Evolutionary conservation across 2,113 vertebrate species (phyloP), one percentile per base, ranked within the genome.

Genomic region (Coreoperca whiteheadi): DNA sequence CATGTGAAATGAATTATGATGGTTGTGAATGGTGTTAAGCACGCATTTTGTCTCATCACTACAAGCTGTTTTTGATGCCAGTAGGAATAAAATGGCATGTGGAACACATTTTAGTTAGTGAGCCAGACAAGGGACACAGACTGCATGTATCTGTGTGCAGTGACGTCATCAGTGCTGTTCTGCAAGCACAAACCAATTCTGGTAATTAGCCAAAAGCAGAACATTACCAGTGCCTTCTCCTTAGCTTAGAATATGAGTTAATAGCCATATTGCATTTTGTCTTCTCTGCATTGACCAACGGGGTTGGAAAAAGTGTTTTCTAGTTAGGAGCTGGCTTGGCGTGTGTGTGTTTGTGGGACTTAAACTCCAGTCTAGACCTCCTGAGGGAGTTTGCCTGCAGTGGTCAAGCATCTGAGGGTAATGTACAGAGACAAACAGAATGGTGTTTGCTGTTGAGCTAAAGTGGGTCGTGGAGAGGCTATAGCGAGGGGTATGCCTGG

Each of bases 381-480:
- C 87, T 74, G 34, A 54, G 75, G 87, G 77, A 77, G 48, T 88
- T 79, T 28, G 77, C 86, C 82, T 80, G 79, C 39, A 87, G 82
- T 83, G 72, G 87, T 88, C 82, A 88, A 83, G 84, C 68, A 37
- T 88, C 60, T 87, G 91, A 92, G 80, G 54, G 56, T 94, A 93
- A 94, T 94, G 78, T 61, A 87, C 71, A 82, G 74, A 79, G 93
- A 93, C 93, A 92, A 93, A 93, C 82, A 86, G 87, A 89, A 88
- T 88, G 50, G 79, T 86, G 88, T 85, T 90, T 91, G 82, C 81
- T 82, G 79, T 82, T 90, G 80, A 87, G 72, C 77, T 83, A 86
- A 94, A 93, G 91, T 94, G 88, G 91, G 85, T 91, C 85, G 43
- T 57, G 78, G 69, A 79, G 68, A 67, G 82, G 78, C 74, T 68